A percentile compares a stretch with the other conserved stretches of the same genome.
These are phyloP conservation scores for Catalaphyllia jardinei DNA, from an alignment of 64 coral and sea anemone genomes.

Conservation along the genomic window DNA sequence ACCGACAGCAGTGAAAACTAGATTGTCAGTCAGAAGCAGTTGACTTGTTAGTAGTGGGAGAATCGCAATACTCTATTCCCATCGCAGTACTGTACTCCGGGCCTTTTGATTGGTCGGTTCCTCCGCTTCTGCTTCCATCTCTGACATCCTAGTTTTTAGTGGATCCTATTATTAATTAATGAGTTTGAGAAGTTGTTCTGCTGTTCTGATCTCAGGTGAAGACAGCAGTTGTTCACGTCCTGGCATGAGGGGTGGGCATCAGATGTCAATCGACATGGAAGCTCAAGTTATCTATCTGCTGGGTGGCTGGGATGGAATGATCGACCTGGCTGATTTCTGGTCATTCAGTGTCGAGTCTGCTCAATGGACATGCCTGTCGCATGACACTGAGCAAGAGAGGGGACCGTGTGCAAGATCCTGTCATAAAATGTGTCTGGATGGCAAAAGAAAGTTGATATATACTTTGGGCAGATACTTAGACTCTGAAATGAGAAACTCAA, in stretches of 20 bases:
- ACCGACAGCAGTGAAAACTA: too few species aligned
- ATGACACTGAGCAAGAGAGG: conserved; percentile 91
- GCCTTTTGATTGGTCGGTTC: too few species aligned
- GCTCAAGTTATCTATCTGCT: conserved; percentile 83
- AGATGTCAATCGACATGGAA: conserved; percentile 97
- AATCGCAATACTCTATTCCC: too few species aligned
- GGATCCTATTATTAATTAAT: too few species aligned
- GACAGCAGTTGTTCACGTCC: conserved; percentile 62
- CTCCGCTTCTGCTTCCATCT: too few species aligned
- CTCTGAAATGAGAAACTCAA: conserved; percentile 75
- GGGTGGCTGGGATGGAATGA: conserved; percentile 93
- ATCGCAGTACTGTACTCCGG: too few species aligned
- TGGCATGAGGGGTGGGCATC: conserved; percentile 98
- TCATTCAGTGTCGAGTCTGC: conserved; percentile 65
- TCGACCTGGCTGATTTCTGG: conserved; percentile 96
- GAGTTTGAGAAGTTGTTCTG: background rate
- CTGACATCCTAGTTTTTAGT: too few species aligned
- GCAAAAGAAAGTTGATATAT: conserved; percentile 91
- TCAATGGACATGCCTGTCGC: conserved; percentile 84
- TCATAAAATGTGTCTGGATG: conserved; percentile 97
- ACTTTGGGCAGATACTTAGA: conserved; percentile 96
- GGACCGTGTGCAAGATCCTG: conserved; percentile 96
- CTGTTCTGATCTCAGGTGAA: conserved; percentile 10
- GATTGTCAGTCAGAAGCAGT: too few species aligned
- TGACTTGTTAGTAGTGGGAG: too few species aligned